These are phyloP conservation scores for Entomobrya multifasciata DNA, from an alignment of 2,888 invertebrate species.

Conservation along the genomic window DNA sequence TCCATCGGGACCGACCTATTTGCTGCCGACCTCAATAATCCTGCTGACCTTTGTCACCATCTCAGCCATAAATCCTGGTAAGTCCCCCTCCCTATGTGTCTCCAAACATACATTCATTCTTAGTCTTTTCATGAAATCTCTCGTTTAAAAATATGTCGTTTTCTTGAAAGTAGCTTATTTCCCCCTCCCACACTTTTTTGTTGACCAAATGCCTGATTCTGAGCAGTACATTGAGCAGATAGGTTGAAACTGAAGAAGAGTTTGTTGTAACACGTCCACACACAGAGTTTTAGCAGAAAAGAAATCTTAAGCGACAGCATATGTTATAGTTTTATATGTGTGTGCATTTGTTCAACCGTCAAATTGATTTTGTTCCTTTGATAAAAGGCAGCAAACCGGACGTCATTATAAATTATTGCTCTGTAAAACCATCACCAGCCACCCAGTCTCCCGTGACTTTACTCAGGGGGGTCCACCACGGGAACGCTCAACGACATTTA, in stretches of 20 bases:
- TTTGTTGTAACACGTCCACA: background rate
- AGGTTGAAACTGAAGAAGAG: background rate
- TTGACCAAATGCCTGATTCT: slow-evolving; percentile 21
- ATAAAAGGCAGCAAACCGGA: slow-evolving; percentile 63
- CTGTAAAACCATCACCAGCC: slow-evolving; percentile 64
- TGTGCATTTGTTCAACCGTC: slow-evolving; percentile 64
- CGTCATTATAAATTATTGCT: slow-evolving; percentile 72
- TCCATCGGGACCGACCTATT: slow-evolving; percentile 73
- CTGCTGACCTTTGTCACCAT: slow-evolving; percentile 72
- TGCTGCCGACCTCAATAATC: slow-evolving; percentile 73
- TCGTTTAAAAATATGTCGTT: background rate
- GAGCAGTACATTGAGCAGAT: background rate
- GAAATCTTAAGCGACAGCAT: background rate
- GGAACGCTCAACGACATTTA: slow-evolving; percentile 16
- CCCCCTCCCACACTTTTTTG: slow-evolving; percentile 21
- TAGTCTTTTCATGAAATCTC: too few relatives aligned
- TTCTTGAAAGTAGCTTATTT: slow-evolving; percentile 7
- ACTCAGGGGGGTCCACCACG: slow-evolving; percentile 45
- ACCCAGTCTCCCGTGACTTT: slow-evolving; percentile 44
- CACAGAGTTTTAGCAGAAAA: background rate
- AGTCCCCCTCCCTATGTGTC: slow-evolving; percentile 63
- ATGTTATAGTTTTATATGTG: slow-evolving; percentile 58
- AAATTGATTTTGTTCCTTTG: slow-evolving; percentile 71
- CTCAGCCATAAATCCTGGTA: slow-evolving; percentile 73
- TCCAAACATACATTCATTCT: slow-evolving; percentile 14